Evolutionary conservation across 2,888 invertebrate genomes (phyloP).

Genomic region (Drosophila kuntzei): DNA sequence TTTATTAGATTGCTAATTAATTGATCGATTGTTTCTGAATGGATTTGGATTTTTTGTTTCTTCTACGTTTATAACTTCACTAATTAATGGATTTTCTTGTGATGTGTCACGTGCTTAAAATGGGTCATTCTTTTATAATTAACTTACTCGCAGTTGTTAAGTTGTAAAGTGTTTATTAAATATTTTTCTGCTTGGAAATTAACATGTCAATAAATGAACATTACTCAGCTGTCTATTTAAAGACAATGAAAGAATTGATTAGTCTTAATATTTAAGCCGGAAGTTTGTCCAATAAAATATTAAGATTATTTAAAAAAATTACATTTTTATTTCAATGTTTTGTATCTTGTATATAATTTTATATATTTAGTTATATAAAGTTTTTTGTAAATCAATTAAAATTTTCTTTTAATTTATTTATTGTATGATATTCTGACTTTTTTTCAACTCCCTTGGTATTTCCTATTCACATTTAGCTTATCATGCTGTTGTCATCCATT

Average conservation of each 20-base stretch:
- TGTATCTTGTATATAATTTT: too few relatives aligned
- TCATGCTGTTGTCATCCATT: background rate
- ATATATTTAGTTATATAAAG: background rate
- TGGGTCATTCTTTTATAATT: conserved; percentile 30
- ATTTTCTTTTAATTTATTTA: background rate
- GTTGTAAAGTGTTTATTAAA: conserved; percentile 28
- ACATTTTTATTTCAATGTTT: too few relatives aligned
- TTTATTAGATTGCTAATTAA: conserved; percentile 62
- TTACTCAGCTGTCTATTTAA: conserved; percentile 17
- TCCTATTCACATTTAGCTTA: background rate
- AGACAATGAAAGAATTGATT: background rate
- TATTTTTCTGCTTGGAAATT: conserved; percentile 9
- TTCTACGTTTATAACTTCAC: conserved; percentile 33
- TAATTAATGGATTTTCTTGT: conserved; percentile 41
- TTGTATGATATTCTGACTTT: too few relatives aligned
- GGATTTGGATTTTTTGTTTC: conserved; percentile 33
- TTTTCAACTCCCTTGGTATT: background rate
- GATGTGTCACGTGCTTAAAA: conserved; percentile 51
- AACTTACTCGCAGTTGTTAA: conserved; percentile 8
- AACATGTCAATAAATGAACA: conserved; percentile 21
- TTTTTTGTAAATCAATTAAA: background rate
- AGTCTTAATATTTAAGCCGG: background rate
- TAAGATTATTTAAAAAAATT: background rate
- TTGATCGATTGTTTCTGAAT: conserved; percentile 34
- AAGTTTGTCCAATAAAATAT: background rate